Conservation (phyloP, 2,888 invertebrate species). For the Steinernema carpocapsae region DNA sequence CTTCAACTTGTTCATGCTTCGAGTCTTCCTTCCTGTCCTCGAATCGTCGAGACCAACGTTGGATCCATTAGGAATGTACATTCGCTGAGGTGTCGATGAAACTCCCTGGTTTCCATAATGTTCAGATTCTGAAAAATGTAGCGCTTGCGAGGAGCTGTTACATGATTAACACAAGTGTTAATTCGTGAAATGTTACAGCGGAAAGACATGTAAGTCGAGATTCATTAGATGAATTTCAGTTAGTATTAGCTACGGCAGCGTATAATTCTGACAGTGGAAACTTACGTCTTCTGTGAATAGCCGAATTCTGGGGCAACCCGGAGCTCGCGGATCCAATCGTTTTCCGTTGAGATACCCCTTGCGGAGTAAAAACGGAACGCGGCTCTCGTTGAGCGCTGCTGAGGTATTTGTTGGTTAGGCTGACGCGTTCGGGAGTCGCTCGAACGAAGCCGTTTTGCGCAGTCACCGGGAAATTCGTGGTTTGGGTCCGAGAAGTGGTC, state of each 20-base stretch:
- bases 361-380: conserved; percentile 8
- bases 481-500: conserved; percentile 21
- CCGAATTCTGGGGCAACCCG: background rate
- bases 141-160: conserved; percentile 24
- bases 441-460: conserved; percentile 1
- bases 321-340: conserved; percentile 15
- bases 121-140: conserved; percentile 29
- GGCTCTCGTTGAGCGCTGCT: conserved; percentile 16
- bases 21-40: background rate
- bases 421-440: conserved; percentile 17
- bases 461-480: conserved; percentile 25
- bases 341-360: background rate
- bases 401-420: conserved; percentile 31
- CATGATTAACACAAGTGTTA: conserved; percentile 8
- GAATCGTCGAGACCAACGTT: conserved; percentile 23
- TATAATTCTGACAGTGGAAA: background rate
- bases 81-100: background rate
- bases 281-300: conserved; percentile 31
- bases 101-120: background rate
- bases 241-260: background rate
- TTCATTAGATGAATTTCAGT: background rate
- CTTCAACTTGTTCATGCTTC: conserved; percentile 29
- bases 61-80: conserved; percentile 26
- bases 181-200: background rate
- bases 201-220: background rate